Conservation (phyloP, 2,113 vertebrate species). For the Malurus alboscapulatus region DNA sequence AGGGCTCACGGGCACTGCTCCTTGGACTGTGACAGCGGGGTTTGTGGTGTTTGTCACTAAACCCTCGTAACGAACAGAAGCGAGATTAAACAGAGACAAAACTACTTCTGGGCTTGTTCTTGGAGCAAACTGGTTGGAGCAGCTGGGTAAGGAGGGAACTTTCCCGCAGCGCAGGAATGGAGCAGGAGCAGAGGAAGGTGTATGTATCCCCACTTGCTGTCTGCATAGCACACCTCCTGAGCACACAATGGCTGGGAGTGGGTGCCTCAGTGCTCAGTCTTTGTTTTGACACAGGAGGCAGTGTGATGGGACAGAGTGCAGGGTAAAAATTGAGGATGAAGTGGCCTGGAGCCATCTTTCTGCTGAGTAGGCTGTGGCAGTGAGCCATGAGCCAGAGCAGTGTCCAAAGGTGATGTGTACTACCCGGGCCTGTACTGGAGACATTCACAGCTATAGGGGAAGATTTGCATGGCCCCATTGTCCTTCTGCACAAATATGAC, state of each 20-base stretch:
- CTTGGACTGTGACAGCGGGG: background rate
- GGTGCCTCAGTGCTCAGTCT: background rate
- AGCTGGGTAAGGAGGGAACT: background rate
- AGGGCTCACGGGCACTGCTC: background rate
- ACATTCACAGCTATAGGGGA: background rate
- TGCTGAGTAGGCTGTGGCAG: background rate
- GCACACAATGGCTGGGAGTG: background rate
- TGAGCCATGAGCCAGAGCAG: background rate
- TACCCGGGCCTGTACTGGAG: background rate
- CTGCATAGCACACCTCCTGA: background rate
- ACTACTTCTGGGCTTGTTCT: background rate
- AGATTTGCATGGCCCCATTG: background rate
- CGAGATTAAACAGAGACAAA: background rate
- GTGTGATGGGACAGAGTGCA: background rate
- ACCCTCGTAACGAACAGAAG: fast-evolving
- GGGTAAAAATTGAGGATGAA: background rate
- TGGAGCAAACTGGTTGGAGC: background rate
- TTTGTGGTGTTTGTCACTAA: background rate
- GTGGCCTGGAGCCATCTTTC: background rate
- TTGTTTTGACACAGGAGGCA: background rate
- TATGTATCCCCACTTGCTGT: fast-evolving
- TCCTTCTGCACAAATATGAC: background rate
- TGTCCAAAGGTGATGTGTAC: fast-evolving
- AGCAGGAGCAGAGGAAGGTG: background rate
- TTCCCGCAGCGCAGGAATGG: background rate